These are phyloP conservation scores for Caracal caracal DNA, from an alignment of 2,113 vertebrate genomes.

Conservation along the genomic window DNA sequence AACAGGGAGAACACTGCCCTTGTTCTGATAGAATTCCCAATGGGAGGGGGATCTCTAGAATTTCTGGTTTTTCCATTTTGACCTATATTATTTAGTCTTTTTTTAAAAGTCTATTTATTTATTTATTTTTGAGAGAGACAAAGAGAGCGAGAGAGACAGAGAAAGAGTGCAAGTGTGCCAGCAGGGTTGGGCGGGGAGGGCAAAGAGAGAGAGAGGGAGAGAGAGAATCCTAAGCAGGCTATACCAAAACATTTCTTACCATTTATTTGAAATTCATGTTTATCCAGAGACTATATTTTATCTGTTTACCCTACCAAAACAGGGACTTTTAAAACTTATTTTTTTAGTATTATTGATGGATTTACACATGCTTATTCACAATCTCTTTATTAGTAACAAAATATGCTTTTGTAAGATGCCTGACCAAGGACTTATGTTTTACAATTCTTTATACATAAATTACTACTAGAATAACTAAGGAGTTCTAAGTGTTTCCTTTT, in stretches of 20 bases:
- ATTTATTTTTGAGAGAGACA: background rate
- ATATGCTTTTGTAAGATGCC: background rate
- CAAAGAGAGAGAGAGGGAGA: background rate
- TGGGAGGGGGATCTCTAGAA: background rate
- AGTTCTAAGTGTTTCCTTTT: background rate
- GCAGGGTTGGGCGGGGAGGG: no score
- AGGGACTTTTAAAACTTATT: background rate
- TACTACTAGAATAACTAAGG: background rate
- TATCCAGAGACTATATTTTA: background rate
- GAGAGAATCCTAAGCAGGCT: background rate
- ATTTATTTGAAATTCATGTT: slow-evolving; percentile 21
- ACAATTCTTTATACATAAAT: background rate
- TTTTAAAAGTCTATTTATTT: background rate
- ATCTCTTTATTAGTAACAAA: background rate
- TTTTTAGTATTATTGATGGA: background rate
- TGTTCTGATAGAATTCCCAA: background rate
- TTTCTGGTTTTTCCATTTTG: background rate
- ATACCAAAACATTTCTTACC: background rate
- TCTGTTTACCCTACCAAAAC: background rate
- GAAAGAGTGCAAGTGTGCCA: background rate
- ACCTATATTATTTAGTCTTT: background rate
- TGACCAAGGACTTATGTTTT: background rate
- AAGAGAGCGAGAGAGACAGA: background rate
- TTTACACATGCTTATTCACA: background rate
- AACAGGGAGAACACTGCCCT: background rate